Evolutionary conservation across 2,888 invertebrate genomes (phyloP).

Genomic region (Celastrina argiolus): DNA sequence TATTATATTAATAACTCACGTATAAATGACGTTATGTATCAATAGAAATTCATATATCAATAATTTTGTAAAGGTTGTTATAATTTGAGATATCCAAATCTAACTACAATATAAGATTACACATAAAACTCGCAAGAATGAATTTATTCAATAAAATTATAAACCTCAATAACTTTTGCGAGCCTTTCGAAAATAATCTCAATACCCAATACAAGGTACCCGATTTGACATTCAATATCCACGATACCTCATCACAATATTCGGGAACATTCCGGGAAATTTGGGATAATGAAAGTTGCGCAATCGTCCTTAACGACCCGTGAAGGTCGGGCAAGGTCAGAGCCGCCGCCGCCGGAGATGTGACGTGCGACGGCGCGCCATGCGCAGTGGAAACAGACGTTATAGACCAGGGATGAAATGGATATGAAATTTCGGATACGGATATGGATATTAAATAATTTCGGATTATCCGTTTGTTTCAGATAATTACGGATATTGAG

Average conservation of each 20-base stretch:
- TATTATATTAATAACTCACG: background rate
- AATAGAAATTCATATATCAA: too few species aligned
- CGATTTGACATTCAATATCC: background rate
- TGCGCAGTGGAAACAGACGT: background rate
- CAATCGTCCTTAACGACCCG: background rate
- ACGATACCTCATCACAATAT: background rate
- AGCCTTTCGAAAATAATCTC: background rate
- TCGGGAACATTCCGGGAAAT: background rate
- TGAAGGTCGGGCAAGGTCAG: constrained; percentile 2
- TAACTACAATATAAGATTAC: background rate
- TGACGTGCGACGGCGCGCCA: background rate
- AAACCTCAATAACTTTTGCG: background rate
- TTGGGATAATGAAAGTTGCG: background rate
- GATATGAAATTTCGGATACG: background rate
- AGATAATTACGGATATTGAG: too few species aligned
- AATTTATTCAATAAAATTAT: background rate
- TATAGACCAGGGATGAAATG: background rate
- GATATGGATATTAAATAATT: too few species aligned
- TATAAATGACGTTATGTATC: too few species aligned
- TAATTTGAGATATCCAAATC: background rate
- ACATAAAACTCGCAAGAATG: background rate
- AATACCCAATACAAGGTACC: background rate
- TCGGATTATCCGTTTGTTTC: too few species aligned
- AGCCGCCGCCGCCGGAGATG: background rate
- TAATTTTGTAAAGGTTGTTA: background rate